Conservation (phyloP, 2,113 vertebrate genomes). For the Chaenogobius annularis region DNA sequence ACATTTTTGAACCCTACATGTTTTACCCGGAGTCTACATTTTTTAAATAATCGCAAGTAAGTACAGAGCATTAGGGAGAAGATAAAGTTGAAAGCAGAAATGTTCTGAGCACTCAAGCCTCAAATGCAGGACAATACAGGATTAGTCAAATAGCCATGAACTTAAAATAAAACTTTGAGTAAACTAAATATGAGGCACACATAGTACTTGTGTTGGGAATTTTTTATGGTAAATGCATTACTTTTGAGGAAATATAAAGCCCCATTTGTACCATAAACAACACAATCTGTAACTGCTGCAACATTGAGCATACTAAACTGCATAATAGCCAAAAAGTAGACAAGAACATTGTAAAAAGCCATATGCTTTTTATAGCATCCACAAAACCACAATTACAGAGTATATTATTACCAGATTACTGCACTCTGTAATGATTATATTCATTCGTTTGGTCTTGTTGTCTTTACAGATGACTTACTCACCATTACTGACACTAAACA, state of each 20-base stretch:
- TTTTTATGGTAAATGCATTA: too few relatives aligned
- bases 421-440: background rate
- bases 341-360: background rate
- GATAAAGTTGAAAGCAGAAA: too few relatives aligned
- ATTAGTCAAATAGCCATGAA: too few relatives aligned
- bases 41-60: too few relatives aligned
- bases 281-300: background rate
- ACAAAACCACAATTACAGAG: background rate
- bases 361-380: background rate
- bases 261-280: background rate
- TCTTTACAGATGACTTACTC: constrained; percentile 2
- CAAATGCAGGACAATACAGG: too few relatives aligned
- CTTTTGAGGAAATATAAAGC: background rate
- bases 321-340: constrained; percentile 3
- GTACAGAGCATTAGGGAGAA: too few relatives aligned
- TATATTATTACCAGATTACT: background rate
- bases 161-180: too few relatives aligned
- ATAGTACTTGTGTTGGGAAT: too few relatives aligned
- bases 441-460: background rate
- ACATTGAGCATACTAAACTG: background rate
- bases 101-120: too few relatives aligned
- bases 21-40: too few relatives aligned
- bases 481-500: constrained; percentile 30
- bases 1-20: too few relatives aligned
- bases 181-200: too few relatives aligned